Evolutionary conservation across 2,888 invertebrate species (phyloP), one percentile per base, ranked within the genome.

Genomic region (Chirona hameri): DNA sequence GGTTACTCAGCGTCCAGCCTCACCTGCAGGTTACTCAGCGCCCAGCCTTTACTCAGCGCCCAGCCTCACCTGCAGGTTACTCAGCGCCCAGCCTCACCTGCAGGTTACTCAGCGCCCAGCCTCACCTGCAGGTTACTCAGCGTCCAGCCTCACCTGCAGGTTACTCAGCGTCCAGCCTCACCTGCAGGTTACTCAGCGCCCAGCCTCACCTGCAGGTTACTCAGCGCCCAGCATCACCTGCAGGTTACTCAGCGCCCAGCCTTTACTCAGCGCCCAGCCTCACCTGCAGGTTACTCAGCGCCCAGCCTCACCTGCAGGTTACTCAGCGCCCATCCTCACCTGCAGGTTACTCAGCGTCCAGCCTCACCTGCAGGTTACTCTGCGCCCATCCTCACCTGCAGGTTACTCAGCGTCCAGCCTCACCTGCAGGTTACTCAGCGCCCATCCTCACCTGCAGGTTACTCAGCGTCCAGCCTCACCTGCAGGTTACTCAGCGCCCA

Each of bases 11-110:
- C 0, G 88, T 88, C 83, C 87, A 87, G 29, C 89, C 89, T 69
- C 81, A 88, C 89, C 87, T 88, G 88, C 46, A 89, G 85, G 69
- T 87, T 86, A 27, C 88, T 86, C 7, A 89, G 84, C 0, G 88
- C 88, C 83, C 87, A 87, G 29, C 89, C 89, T n/a, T n/a, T n/a
- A n/a, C n/a, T n/a, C n/a, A n/a, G n/a, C 2, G 39, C 39, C 39
- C 31, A 0, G 15, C 82, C 79, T 69, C 81, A 88, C 89, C 87
- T 88, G 88, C 46, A 89, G 85, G 69, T 87, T 86, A 27, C 88
- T 86, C 7, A 89, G 84, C 0, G 88, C 88, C 83, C 87, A 87
- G 29, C 89, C 89, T n/a, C n/a, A n/a, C n/a, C n/a, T n/a, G n/a
- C n/a, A n/a, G n/a, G n/a, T n/a, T n/a, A n/a, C n/a, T n/a, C n/a